Conservation (phyloP, 2,113 vertebrate species). For the Macaca fascicularis region T2T-MFA8v1.1 NC_088375.1:179557001-179557500, state of each 20-base stretch:
- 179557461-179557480: neutral
- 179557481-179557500: neutral
- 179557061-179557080: neutral
- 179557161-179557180: neutral
- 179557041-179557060: neutral
- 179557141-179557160: neutral
- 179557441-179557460: neutral
- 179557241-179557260: neutral
- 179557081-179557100: neutral
- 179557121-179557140: neutral
- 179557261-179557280: neutral
- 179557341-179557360: neutral
- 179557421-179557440: neutral
- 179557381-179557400: neutral
- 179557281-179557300: neutral
- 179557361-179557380: neutral
- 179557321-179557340: neutral
- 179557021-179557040: conserved; percentile 67
- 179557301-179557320: neutral
- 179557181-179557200: neutral
- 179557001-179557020: conserved; percentile 98
- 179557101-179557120: neutral
- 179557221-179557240: no score
- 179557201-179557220: neutral
- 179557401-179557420: neutral